Percentiles rank a stretch among this genome's conserved stretches.
phyloP scores from a whole-genome alignment of 53 echinoderm and acorn worm species.

The Actinopyga echinites region DNA sequence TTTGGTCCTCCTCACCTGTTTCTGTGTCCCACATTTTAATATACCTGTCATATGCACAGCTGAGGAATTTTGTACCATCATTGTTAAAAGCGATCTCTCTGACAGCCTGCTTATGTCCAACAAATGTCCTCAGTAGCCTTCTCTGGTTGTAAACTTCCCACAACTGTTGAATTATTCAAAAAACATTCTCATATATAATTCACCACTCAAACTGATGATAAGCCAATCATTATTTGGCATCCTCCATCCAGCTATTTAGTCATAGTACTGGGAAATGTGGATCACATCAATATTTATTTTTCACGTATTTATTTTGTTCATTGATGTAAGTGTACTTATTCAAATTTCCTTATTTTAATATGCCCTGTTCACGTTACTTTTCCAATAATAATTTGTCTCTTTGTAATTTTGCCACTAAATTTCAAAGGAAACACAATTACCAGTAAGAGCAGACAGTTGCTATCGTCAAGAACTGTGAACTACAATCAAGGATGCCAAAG shows the following conservation, averaged over 20 bases:
- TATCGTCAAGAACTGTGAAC: no score
- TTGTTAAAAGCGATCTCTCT: constrained; percentile 91
- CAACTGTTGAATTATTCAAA: constrained; percentile 39
- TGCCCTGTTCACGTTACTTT: no score
- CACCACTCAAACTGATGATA: not conserved
- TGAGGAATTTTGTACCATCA: constrained; percentile 88
- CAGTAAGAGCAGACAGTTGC: no score
- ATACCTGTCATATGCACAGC: constrained; percentile 94
- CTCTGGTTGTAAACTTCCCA: constrained; percentile 97
- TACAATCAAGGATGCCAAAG: no score
- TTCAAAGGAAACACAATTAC: no score
- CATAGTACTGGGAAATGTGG: no score
- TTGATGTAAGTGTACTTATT: no score
- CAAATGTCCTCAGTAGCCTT: constrained; percentile 78
- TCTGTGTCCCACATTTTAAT: constrained; percentile 99
- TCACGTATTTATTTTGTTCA: no score
- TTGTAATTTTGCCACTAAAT: no score
- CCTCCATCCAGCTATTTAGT: not conserved
- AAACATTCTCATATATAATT: not conserved
- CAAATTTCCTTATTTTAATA: no score
- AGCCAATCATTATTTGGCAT: not conserved
- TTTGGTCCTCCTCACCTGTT: constrained; percentile 58
- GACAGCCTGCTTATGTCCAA: constrained; percentile 97
- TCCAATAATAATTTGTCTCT: no score
- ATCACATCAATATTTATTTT: no score